Percentiles rank a stretch among this genome's conserved stretches.
Evolutionary conservation across 2,797 vertebrate species (phyloP).

Genomic region (Falco novaeseelandiae): DNA sequence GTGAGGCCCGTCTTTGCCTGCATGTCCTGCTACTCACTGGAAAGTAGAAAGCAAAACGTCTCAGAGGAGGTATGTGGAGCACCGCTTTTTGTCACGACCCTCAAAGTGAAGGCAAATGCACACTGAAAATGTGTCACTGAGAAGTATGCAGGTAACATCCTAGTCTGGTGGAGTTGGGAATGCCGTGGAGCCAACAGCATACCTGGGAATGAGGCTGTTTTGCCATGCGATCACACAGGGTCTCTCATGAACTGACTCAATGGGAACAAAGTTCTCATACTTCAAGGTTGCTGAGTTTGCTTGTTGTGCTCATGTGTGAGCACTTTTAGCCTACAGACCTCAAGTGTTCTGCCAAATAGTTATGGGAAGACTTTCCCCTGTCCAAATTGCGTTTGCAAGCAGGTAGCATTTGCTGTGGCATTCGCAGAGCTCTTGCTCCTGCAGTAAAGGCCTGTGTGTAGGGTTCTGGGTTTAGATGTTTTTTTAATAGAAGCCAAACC

Average conservation of each 20-base stretch:
- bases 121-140: rapidly evolving
- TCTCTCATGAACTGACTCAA: neutral
- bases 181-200: neutral
- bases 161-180: rapidly evolving
- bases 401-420: neutral
- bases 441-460: neutral
- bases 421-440: neutral
- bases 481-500: neutral
- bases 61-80: rapidly evolving
- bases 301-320: neutral
- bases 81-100: neutral
- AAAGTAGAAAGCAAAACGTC: neutral
- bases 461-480: neutral
- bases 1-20: rapidly evolving
- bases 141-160: neutral
- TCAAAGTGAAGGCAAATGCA: neutral
- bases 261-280: neutral
- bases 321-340: neutral
- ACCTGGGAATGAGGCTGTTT: neutral
- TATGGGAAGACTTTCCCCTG: neutral
- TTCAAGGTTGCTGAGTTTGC: neutral
- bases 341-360: neutral
- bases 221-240: neutral
- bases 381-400: neutral
- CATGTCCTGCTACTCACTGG: neutral